Evolutionary conservation across 2,888 invertebrate species (phyloP).

Genomic region (Tipula unca): DNA sequence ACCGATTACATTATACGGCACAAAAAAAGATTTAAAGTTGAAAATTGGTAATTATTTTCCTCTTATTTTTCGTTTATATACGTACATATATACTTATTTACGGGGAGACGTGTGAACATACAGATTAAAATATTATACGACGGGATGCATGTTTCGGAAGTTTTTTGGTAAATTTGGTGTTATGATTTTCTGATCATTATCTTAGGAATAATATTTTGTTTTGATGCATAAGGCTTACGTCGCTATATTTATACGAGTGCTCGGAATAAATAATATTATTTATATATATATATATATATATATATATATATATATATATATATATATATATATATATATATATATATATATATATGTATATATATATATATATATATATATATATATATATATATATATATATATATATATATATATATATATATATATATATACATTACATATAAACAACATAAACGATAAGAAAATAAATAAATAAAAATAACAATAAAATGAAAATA

Average conservation of each 20-base stretch:
- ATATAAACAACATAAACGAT: background rate
- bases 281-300: too few relatives aligned
- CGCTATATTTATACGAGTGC: background rate
- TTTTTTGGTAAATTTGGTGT: background rate
- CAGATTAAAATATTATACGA: background rate
- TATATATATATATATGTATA: too few relatives aligned
- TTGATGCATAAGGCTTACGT: background rate
- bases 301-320: too few relatives aligned
- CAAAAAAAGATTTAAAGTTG: background rate
- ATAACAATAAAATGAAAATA: background rate
- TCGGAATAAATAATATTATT: too few relatives aligned
- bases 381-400: too few relatives aligned
- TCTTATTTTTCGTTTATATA: background rate
- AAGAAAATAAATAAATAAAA: background rate
- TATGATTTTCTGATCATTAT: background rate
- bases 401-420: too few relatives aligned
- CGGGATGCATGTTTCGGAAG: background rate
- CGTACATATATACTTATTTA: background rate
- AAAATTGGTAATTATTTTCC: slow-evolving; percentile 8
- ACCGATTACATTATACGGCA: background rate
- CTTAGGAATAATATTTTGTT: background rate
- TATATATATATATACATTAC: too few relatives aligned
- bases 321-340: too few relatives aligned
- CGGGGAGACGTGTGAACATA: background rate
- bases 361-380: too few relatives aligned